Conservation (phyloP, 2,888 invertebrate species). For the Andrena bicolor region DNA sequence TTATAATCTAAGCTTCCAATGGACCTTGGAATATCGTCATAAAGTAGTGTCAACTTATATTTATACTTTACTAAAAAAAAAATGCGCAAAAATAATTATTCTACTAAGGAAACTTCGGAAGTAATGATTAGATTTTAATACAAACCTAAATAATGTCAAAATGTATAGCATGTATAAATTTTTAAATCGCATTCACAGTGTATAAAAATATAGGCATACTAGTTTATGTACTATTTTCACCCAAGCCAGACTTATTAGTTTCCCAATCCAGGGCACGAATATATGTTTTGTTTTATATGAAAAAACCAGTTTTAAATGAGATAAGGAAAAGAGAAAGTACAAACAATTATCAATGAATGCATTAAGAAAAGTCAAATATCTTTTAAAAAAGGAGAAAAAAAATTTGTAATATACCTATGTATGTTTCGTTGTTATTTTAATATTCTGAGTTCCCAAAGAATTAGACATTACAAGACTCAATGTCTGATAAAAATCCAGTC, state of each 20-base stretch:
- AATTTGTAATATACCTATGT: conserved; percentile 30
- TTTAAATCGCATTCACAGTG: conserved; percentile 52
- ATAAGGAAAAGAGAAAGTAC: conserved; percentile 16
- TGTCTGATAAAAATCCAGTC: too few species aligned
- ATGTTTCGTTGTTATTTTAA: conserved; percentile 39
- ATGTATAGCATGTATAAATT: conserved; percentile 47
- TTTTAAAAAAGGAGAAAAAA: conserved; percentile 46
- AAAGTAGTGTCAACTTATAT: conserved; percentile 66
- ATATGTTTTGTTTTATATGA: conserved; percentile 63
- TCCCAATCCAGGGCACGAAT: conserved; percentile 45
- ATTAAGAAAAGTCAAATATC: conserved; percentile 53
- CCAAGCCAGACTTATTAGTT: conserved; percentile 60
- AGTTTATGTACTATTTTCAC: conserved; percentile 65
- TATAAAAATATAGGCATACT: conserved; percentile 54
- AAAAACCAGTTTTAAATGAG: conserved; percentile 39
- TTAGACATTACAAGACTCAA: conserved; percentile 44
- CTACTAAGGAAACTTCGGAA: conserved; percentile 36
- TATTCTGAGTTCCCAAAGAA: conserved; percentile 57
- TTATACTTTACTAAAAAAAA: conserved; percentile 68
- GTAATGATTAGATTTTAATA: conserved; percentile 47
- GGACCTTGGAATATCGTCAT: conserved; percentile 53
- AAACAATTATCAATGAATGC: conserved; percentile 40
- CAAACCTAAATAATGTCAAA: conserved; percentile 40
- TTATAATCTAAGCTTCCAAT: conserved; percentile 63
- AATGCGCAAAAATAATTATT: conserved; percentile 34